phyloP scores from a whole-genome alignment of 2,797 vertebrate genomes.

The Sphenopsis melanotis region DNA sequence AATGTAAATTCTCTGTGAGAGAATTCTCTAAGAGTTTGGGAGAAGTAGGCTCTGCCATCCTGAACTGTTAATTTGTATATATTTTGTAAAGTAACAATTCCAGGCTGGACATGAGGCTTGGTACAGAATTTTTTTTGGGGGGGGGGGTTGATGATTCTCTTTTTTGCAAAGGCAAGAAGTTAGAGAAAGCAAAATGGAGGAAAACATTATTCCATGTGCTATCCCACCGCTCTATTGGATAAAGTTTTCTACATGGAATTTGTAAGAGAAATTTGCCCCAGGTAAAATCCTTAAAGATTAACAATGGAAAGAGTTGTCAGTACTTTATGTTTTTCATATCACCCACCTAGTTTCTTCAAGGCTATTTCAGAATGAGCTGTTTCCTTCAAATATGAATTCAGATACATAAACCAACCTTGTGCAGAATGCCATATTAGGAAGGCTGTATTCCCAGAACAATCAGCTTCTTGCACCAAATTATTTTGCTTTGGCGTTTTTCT shows the following conservation, averaged over 20 bases:
- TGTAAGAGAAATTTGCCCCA: neutral
- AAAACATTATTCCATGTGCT: neutral
- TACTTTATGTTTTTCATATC: neutral
- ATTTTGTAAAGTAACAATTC: neutral
- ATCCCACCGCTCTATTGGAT: neutral
- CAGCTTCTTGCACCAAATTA: neutral
- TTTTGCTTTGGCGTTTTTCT: neutral
- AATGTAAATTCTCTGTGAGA: neutral
- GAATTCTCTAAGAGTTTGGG: neutral
- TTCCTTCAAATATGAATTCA: neutral
- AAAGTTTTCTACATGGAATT: neutral
- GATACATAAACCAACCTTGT: neutral
- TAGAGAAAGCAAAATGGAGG: neutral
- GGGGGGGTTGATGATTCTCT: rapidly evolving
- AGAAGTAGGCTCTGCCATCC: neutral
- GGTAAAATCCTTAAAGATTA: neutral
- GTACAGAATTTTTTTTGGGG: neutral
- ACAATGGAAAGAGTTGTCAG: neutral
- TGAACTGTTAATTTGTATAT: neutral
- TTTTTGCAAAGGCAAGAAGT: neutral
- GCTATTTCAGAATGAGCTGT: neutral
- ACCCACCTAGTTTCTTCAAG: neutral
- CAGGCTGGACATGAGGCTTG: neutral
- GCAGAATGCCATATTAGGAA: neutral
- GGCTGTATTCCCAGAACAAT: neutral